Evolutionary conservation across 2,888 invertebrate genomes (phyloP).

Genomic region (Balanococcus diminutus): DNA sequence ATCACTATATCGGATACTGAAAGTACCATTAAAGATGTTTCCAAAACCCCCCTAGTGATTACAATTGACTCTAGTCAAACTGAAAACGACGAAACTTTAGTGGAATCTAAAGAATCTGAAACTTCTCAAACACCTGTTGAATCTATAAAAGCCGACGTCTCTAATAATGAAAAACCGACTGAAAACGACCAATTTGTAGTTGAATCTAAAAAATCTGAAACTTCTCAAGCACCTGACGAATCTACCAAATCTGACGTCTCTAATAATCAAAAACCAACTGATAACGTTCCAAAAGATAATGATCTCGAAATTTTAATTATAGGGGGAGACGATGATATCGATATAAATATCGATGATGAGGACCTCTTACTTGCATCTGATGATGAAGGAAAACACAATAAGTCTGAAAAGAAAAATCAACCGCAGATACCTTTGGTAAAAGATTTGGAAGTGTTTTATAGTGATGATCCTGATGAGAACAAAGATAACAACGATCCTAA

Average conservation of each 20-base stretch:
- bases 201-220: background rate
- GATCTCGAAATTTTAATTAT: constrained; percentile 47
- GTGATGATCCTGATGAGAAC: constrained; percentile 45
- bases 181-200: too few species aligned
- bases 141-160: background rate
- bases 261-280: background rate
- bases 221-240: background rate
- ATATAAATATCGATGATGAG: constrained; percentile 30
- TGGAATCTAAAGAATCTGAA: background rate
- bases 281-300: background rate
- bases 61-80: background rate
- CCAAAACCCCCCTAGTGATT: background rate
- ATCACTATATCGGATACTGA: background rate
- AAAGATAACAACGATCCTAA: constrained; percentile 50
- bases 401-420: background rate
- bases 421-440: background rate
- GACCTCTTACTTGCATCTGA: constrained; percentile 43
- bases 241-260: background rate
- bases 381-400: background rate
- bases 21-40: background rate
- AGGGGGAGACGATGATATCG: constrained; percentile 15
- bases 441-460: constrained; percentile 19
- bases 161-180: background rate
- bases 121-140: background rate
- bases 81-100: background rate